Evolutionary conservation across 2,888 invertebrate species (phyloP).

Genomic region (Amphipoea oculea): DNA sequence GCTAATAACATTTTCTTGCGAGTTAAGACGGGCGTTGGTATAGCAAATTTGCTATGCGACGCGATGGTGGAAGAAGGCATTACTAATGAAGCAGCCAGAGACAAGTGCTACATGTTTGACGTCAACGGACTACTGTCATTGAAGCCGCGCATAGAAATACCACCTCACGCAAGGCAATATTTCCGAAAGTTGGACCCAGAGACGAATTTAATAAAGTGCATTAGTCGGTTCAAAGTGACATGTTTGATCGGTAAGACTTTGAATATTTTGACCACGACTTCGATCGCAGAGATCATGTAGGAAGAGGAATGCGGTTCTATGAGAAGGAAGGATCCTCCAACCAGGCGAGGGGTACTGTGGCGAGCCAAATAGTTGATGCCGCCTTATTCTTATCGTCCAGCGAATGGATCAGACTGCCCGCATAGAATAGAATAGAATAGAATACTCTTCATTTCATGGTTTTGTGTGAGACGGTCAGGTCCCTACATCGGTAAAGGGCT

Average conservation of each 20-base stretch:
- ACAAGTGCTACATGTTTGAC: constrained; percentile 97
- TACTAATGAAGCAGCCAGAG: constrained; percentile 92
- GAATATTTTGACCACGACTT: neutral
- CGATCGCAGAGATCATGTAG: neutral
- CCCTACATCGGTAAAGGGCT: neutral
- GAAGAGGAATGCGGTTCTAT: too few relatives aligned
- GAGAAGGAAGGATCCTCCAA: neutral
- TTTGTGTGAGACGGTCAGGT: neutral
- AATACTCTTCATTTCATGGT: too few relatives aligned
- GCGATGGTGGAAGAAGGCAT: constrained; percentile 94
- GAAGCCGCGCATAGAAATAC: constrained; percentile 90
- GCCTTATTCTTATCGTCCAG: neutral
- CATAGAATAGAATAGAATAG: too few relatives aligned
- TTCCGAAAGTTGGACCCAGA: constrained; percentile 93
- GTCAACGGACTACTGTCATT: constrained; percentile 95
- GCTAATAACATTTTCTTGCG: neutral
- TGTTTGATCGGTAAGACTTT: constrained; percentile 93
- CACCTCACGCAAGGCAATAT: constrained; percentile 92
- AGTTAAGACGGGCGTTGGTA: constrained; percentile 94
- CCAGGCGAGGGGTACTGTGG: neutral
- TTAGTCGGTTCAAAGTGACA: constrained; percentile 94
- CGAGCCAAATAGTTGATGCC: neutral
- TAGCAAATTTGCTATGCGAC: constrained; percentile 95
- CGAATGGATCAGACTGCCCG: neutral
- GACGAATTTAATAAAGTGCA: constrained; percentile 93